Percentiles rank a stretch among this genome's conserved stretches.
Evolutionary conservation across 1,140 invertebrate genomes (phyloP).

Genomic region (Drosophila nigrodunni): DNA sequence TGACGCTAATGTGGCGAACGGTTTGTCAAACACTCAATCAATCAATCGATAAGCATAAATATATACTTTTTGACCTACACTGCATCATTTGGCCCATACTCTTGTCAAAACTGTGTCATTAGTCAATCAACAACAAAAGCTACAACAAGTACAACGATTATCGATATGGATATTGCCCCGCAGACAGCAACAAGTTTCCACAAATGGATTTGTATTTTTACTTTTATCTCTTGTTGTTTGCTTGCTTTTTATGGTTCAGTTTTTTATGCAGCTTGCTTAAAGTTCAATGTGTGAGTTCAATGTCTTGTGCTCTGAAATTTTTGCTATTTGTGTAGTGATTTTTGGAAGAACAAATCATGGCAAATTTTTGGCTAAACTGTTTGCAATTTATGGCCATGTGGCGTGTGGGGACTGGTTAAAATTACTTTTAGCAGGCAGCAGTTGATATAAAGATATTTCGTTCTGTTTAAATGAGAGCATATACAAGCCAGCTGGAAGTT

Average conservation of each 20-base stretch:
- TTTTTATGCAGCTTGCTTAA: constrained; percentile 19
- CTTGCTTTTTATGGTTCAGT: background rate
- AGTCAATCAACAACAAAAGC: constrained; percentile 29
- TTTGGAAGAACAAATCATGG: background rate
- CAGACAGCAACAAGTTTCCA: constrained; percentile 67
- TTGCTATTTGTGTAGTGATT: background rate
- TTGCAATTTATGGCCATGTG: background rate
- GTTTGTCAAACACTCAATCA: constrained; percentile 31
- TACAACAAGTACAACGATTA: background rate
- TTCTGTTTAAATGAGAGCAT: too few relatives aligned
- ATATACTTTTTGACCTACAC: constrained; percentile 31
- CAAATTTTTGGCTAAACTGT: background rate
- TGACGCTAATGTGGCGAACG: constrained; percentile 19
- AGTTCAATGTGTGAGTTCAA: constrained; percentile 71
- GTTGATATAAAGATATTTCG: too few relatives aligned
- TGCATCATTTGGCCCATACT: constrained; percentile 18
- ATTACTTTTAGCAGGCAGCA: too few relatives aligned
- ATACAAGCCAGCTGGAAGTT: too few relatives aligned
- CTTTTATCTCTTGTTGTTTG: constrained; percentile 5
- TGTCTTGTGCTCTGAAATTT: constrained; percentile 22
- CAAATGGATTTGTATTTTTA: constrained; percentile 45
- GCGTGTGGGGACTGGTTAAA: too few relatives aligned
- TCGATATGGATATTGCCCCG: constrained; percentile 4
- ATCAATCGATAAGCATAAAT: constrained; percentile 39
- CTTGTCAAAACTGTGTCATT: constrained; percentile 51